phyloP scores from a whole-genome alignment of 2,888 invertebrate species.

The Agrotis segetum region DNA sequence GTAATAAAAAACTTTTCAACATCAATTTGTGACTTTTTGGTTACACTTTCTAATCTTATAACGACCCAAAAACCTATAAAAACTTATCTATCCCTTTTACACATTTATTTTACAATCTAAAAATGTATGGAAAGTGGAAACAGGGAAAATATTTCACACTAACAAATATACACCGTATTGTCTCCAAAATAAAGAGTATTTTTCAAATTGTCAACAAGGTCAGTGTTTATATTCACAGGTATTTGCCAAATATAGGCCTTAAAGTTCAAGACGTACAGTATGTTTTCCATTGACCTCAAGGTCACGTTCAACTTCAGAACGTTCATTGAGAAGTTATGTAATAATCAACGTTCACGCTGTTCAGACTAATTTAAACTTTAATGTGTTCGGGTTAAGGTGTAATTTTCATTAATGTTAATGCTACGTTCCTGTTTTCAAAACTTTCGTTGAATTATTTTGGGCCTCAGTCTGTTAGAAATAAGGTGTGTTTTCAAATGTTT shows the following conservation, averaged over 20 bases:
- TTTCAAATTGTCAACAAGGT: background rate
- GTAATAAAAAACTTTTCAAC: slow-evolving; percentile 43
- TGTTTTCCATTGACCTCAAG: slow-evolving; percentile 13
- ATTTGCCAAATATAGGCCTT: slow-evolving; percentile 23
- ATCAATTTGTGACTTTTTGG: slow-evolving; percentile 30
- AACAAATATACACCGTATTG: background rate
- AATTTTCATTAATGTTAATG: background rate
- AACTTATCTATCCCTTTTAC: slow-evolving; percentile 31
- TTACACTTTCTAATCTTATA: slow-evolving; percentile 14
- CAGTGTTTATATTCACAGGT: background rate
- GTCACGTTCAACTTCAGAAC: slow-evolving; percentile 15
- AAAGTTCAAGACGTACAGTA: background rate
- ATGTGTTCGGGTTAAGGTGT: fast-evolving
- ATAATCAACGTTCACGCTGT: slow-evolving; percentile 20
- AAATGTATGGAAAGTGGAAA: slow-evolving; percentile 17
- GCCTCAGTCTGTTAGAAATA: fast-evolving
- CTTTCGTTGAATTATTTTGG: background rate
- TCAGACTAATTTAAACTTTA: background rate
- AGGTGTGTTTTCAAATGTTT: slow-evolving; percentile 12
- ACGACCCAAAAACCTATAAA: slow-evolving; percentile 37
- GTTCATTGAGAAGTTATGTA: slow-evolving; percentile 28
- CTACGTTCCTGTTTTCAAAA: background rate
- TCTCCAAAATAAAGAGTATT: fast-evolving
- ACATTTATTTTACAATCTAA: slow-evolving; percentile 21
- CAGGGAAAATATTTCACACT: slow-evolving; percentile 17